Evolutionary conservation across 1,140 invertebrate species (phyloP), one percentile per base, ranked within the genome.

Genomic region (Leptestheria dahalacensis): DNA sequence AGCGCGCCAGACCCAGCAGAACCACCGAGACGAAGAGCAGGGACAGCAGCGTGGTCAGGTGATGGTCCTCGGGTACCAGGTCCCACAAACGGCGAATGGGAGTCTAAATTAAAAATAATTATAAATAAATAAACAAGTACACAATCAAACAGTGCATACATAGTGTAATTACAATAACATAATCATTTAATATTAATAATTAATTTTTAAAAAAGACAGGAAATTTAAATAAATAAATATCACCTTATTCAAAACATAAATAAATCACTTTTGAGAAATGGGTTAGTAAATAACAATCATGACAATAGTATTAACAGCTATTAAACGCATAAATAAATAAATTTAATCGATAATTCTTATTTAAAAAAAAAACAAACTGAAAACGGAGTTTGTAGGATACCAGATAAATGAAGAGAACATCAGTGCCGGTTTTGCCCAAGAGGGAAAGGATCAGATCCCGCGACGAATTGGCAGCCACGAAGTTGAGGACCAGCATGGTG

Each of bases 1-100:
- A 72, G 26, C 72, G 71, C 15, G 72, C 71, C 6, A 77, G 52
- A 2, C 73, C 29, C 6, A 77, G 63, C 60, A 74, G 68, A 0
- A 74, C 29, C 24, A 60, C 4, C 0, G 61, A 62, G 0, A 73
- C 56, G 2, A 72, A 69, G 24, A 73, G 21, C 3, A 69, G 59
- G 6, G 73, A 53, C 23, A 75, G 68, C 4, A 68, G 57, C 10
- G 62, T 54, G 15, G 65, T 61, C 21, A 68, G 33, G 57, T 67
- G 66, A 49, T 64, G 66, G 0, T 55, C 48, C 3, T 59, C 50
- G 2, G 66, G 66, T 60, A 65, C 52, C 11, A 60, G n/a, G n/a
- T 18, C 59, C 66, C 66, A 68, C 25, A 67, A 18, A 0, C 59
- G 56, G 21, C 67, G 64, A 49, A 74, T 26, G 10, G 73, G 71